Evolutionary conservation across 1,140 invertebrate species (phyloP), one percentile per base, ranked within the genome.

Genomic region (Parasteatoda tepidariorum): DNA sequence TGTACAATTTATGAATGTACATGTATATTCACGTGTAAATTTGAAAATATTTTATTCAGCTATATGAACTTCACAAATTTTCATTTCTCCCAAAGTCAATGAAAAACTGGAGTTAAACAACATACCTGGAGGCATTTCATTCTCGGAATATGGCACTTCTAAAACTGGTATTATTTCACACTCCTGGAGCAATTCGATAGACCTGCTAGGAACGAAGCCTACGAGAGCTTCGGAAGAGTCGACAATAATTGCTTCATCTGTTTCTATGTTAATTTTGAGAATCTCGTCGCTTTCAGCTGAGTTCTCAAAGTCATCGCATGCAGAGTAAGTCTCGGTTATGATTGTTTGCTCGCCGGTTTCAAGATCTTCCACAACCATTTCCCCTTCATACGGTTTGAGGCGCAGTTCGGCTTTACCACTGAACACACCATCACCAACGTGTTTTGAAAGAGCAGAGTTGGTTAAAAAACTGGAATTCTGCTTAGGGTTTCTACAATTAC

Each of bases 201-300:
- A 88, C 82, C 30, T 86, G 81, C 55, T 85, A 84, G 70, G 78
- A 78, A 86, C 85, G 86, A 86, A 28, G 85, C 85, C 7, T 28
- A 57, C 85, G 75, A 61, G 86, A 86, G 59, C 87, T 86, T 70
- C 86, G 85, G 41, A 88, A 71, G 87, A 78, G 84, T 91, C 90
- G 0, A 91, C 85, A 0, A 92, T 83, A 18, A 89, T 88, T 38
- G 90, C 91, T 87, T 89, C 87, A 83, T 92, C 91, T 2, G 91
- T 92, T 85, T 89, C 87, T 0, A 89, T 91, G 85, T 92, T 90
- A 28, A 92, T 89, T 28, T 92, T 87, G 3, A 92, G 86, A 62
- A 92, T 86, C 85, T 92, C 92, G 74, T 91, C 91, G 11, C 88
- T 87, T 22, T 85, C 84, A 13, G 70, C 79, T 33, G 81, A 64